A percentile compares a stretch with the other conserved stretches of the same genome.
phyloP scores from a whole-genome alignment of 2,113 vertebrate species.

The Phocoena sinus region DNA sequence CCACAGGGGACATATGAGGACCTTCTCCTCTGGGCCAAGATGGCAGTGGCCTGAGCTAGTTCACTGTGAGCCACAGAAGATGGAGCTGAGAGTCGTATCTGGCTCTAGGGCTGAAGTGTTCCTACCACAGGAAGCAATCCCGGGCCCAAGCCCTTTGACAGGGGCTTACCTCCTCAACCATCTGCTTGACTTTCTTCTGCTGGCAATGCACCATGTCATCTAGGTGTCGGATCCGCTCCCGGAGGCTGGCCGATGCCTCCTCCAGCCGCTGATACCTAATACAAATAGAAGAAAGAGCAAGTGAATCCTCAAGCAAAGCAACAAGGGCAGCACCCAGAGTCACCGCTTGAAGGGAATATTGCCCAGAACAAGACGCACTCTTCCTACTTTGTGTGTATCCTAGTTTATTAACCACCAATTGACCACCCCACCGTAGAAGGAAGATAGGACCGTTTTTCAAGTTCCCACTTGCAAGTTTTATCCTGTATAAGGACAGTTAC shows the following conservation, averaged over 20 bases:
- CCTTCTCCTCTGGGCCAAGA: neutral
- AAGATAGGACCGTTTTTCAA: neutral
- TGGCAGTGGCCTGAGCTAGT: neutral
- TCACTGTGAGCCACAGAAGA: neutral
- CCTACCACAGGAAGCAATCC: neutral
- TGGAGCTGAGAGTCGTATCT: neutral
- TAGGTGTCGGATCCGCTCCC: constrained; percentile 93
- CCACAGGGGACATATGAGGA: neutral
- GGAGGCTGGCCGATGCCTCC: constrained; percentile 85
- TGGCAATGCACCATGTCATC: constrained; percentile 99
- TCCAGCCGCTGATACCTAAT: constrained; percentile 88
- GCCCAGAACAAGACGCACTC: neutral
- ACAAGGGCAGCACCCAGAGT: neutral
- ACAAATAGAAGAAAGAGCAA: neutral
- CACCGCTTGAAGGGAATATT: accelerated
- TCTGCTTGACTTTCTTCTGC: constrained; percentile 97
- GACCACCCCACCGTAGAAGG: accelerated
- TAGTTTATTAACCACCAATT: accelerated
- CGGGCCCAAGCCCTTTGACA: accelerated
- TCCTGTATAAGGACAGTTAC: neutral
- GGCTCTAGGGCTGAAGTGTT: neutral
- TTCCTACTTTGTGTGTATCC: accelerated
- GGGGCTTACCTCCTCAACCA: constrained; percentile 96
- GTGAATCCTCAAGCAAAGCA: neutral
- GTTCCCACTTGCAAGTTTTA: neutral